Percentiles rank a stretch among this genome's conserved stretches.
Evolutionary conservation across 2,888 invertebrate species (phyloP).

Genomic region (Hedychridium roseum): DNA sequence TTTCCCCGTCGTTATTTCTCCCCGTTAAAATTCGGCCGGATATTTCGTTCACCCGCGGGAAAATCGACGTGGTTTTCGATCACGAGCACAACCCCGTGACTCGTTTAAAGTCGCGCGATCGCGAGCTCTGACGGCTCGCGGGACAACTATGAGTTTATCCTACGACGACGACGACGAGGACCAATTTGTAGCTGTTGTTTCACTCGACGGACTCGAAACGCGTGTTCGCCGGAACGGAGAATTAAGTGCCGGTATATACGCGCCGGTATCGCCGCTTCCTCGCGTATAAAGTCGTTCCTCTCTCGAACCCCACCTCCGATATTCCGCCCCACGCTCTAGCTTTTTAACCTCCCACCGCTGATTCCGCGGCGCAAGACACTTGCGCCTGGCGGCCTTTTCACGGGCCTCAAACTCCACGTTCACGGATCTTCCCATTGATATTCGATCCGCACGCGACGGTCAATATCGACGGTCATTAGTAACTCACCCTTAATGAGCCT

Average conservation of each 20-base stretch:
- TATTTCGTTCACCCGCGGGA: not conserved
- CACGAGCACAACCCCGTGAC: slow-evolving; percentile 20
- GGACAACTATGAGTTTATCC: no score
- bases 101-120: slow-evolving; percentile 23
- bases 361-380: not conserved
- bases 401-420: no score
- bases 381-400: no score
- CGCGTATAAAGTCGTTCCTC: no score
- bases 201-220: slow-evolving; percentile 23
- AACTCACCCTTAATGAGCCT: no score
- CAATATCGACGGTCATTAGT: no score
- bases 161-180: slow-evolving; percentile 8
- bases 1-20: no score
- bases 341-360: slow-evolving; percentile 2
- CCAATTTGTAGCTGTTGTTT: not conserved
- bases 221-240: slow-evolving; percentile 33
- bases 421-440: no score
- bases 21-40: no score
- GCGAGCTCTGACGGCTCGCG: slow-evolving; percentile 24
- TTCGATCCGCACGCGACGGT: no score
- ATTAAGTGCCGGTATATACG: slow-evolving; percentile 39
- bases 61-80: not conserved
- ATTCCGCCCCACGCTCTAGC: not conserved
- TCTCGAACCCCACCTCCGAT: slow-evolving; percentile 15
- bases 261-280: slow-evolving; percentile 17